Evolutionary conservation across 2,888 invertebrate species (phyloP).

Genomic region (Gastrophysa polygoni): DNA sequence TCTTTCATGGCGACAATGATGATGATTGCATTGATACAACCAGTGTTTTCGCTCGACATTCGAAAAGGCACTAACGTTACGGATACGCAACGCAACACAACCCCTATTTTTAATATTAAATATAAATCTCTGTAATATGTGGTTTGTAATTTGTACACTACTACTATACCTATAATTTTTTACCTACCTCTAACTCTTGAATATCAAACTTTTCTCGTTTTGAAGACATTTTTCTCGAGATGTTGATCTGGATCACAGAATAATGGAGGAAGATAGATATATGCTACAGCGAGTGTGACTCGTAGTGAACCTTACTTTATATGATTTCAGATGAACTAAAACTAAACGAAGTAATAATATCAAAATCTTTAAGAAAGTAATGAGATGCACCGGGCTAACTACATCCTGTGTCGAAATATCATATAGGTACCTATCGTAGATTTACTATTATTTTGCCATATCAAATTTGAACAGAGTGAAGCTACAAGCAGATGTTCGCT

Average conservation of each 20-base stretch:
- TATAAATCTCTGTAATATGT: slow-evolving; percentile 57
- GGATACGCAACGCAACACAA: slow-evolving; percentile 55
- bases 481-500: no score
- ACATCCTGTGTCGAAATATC: no score
- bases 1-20: slow-evolving; percentile 46
- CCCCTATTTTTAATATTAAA: slow-evolving; percentile 58
- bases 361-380: no score
- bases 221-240: slow-evolving; percentile 26
- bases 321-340: no score
- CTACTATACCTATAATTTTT: slow-evolving; percentile 44
- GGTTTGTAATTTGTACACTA: slow-evolving; percentile 55
- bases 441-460: no score
- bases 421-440: no score
- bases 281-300: no score
- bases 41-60: slow-evolving; percentile 60
- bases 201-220: slow-evolving; percentile 32
- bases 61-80: slow-evolving; percentile 60
- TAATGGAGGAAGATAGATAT: not conserved
- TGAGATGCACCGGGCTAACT: no score
- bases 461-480: no score
- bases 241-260: slow-evolving; percentile 43
- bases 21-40: slow-evolving; percentile 34
- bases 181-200: slow-evolving; percentile 36
- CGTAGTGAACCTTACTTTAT: no score
- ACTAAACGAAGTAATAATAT: no score